Evolutionary conservation across 2,797 vertebrate species (phyloP).

Genomic region (Sebastes matsubarae): DNA sequence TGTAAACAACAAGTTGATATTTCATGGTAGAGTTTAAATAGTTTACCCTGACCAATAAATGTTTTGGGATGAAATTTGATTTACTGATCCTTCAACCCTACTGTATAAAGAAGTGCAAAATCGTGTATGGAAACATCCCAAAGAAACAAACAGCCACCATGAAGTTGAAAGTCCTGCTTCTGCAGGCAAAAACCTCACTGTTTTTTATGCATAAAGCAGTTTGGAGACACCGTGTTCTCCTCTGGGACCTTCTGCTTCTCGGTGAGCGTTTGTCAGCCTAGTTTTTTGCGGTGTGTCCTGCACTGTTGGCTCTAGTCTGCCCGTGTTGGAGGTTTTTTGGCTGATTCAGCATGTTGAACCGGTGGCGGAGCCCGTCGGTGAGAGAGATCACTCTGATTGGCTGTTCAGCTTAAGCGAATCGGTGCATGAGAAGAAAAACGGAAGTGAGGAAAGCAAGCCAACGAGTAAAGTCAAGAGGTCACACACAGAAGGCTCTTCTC

Average conservation of each 20-base stretch:
- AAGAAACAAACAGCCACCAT: slow-evolving; percentile 35
- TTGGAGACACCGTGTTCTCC: slow-evolving; percentile 7
- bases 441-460: no score
- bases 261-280: no score
- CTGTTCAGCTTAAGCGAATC: no score
- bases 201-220: neutral
- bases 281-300: no score
- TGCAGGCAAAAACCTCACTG: slow-evolving; percentile 1
- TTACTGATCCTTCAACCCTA: slow-evolving; percentile 8
- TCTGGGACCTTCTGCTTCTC: neutral
- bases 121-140: slow-evolving; percentile 20
- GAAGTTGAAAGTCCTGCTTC: slow-evolving; percentile 28
- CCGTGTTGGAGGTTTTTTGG: no score
- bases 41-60: slow-evolving; percentile 3
- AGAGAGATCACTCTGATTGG: no score
- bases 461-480: no score
- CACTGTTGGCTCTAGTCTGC: no score
- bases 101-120: slow-evolving; percentile 28
- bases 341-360: no score
- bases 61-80: neutral
- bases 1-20: slow-evolving; percentile 37
- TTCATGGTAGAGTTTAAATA: slow-evolving; percentile 10
- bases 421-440: no score
- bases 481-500: no score
- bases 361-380: no score